Evolutionary conservation across 2,888 invertebrate genomes (phyloP).

Genomic region (Crepidodera aurea): DNA sequence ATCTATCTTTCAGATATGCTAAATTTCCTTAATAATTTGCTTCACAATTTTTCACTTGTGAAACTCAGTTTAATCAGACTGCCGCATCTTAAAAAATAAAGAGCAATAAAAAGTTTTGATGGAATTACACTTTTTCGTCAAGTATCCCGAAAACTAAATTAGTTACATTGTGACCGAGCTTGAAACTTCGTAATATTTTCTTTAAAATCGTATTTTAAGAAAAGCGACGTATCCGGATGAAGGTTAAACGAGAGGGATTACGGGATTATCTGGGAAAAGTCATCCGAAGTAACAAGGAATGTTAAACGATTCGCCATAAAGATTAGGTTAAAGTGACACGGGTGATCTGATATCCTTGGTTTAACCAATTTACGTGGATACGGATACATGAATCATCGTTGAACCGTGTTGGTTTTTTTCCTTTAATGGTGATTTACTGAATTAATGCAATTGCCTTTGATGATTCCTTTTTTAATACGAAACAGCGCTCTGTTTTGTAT

Average conservation of each 20-base stretch:
- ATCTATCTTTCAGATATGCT: too few species aligned
- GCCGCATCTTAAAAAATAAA: too few species aligned
- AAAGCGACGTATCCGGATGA: slow-evolving; percentile 3
- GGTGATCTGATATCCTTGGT: neutral
- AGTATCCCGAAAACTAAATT: neutral
- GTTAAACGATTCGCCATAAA: slow-evolving; percentile 9
- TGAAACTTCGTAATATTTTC: neutral
- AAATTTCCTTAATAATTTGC: too few species aligned
- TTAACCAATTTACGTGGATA: slow-evolving; percentile 2
- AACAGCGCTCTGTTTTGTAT: too few species aligned
- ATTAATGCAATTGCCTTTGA: too few species aligned
- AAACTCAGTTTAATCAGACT: too few species aligned
- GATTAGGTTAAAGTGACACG: slow-evolving; percentile 3
- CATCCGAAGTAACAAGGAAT: slow-evolving; percentile 5
- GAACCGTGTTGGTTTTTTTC: neutral
- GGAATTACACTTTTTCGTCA: too few species aligned
- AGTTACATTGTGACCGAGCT: neutral
- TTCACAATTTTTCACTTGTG: too few species aligned
- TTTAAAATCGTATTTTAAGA: slow-evolving; percentile 4
- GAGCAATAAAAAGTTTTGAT: too few species aligned
- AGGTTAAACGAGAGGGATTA: slow-evolving; percentile 10
- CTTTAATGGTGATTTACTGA: neutral
- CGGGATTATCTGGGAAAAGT: slow-evolving; percentile 9
- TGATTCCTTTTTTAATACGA: too few species aligned
- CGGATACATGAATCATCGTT: neutral